phyloP scores from a whole-genome alignment of 2,888 invertebrate species.

The Lasioglossum calceatum region DNA sequence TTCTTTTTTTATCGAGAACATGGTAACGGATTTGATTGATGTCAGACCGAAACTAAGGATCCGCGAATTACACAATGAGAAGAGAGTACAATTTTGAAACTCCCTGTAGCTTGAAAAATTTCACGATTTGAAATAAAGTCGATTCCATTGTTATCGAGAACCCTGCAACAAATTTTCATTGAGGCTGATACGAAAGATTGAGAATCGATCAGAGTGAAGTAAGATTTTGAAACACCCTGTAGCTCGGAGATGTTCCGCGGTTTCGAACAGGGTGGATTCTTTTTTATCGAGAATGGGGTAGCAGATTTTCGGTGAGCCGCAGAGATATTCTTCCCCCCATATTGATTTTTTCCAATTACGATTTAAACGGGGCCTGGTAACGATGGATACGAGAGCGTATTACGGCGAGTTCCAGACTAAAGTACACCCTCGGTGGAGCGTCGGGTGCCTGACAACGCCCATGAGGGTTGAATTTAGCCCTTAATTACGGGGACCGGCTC shows the following conservation, averaged over 20 bases:
- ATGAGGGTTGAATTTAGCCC: slow-evolving; percentile 68
- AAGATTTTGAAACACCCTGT: not conserved
- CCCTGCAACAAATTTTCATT: not conserved
- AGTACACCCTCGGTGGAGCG: slow-evolving; percentile 68
- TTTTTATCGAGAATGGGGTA: not conserved
- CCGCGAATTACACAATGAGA: not conserved
- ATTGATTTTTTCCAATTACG: slow-evolving; percentile 67
- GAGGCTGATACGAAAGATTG: not conserved
- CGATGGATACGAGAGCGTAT: slow-evolving; percentile 67
- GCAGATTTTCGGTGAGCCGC: not conserved
- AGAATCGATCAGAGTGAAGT: not conserved
- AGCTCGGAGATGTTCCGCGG: not conserved
- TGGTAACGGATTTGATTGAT: too few species aligned
- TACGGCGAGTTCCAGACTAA: slow-evolving; percentile 61
- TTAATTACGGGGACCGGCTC: slow-evolving; percentile 69
- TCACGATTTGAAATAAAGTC: not conserved
- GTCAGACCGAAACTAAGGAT: too few species aligned
- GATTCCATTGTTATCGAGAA: not conserved
- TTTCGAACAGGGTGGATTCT: not conserved
- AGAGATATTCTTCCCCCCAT: slow-evolving; percentile 26
- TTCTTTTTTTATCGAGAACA: too few species aligned
- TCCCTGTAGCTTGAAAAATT: not conserved
- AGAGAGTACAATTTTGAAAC: not conserved
- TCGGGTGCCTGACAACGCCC: slow-evolving; percentile 59
- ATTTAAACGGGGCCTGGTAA: slow-evolving; percentile 60